Conservation (phyloP, 2,888 invertebrate genomes). For the Parapristionchus giblindavisi region DNA sequence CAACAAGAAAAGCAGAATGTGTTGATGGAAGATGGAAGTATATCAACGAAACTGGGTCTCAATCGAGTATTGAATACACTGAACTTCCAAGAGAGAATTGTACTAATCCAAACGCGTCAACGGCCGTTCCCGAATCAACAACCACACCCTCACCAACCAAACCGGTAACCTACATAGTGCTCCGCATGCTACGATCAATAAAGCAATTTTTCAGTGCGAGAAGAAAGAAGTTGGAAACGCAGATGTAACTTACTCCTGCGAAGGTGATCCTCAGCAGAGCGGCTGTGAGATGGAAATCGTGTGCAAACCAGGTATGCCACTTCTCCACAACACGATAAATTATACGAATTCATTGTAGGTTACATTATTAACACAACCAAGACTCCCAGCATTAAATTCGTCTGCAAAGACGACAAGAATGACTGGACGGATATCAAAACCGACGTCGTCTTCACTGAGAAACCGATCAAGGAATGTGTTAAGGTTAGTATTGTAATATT, state of each 20-base stretch:
- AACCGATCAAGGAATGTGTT: constrained; percentile 7
- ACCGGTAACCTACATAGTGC: too few relatives aligned
- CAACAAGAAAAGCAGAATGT: too few relatives aligned
- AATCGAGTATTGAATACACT: too few relatives aligned
- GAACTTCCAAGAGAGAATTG: too few relatives aligned
- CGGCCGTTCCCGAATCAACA: too few relatives aligned
- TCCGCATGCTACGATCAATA: too few relatives aligned
- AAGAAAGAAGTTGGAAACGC: constrained; percentile 4
- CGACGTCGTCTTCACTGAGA: background rate
- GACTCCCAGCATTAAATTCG: background rate
- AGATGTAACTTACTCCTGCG: background rate
- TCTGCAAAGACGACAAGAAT: background rate
- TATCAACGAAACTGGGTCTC: too few relatives aligned
- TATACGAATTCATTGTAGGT: background rate
- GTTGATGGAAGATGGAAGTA: too few relatives aligned
- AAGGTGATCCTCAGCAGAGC: background rate
- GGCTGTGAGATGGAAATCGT: background rate
- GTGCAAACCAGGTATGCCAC: constrained; percentile 1
- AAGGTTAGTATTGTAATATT: too few relatives aligned
- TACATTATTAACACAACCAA: constrained; percentile 2
- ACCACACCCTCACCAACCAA: too few relatives aligned
- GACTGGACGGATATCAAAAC: background rate
- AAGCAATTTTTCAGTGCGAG: too few relatives aligned
- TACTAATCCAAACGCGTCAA: too few relatives aligned
- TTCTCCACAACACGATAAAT: background rate